Percentiles rank a stretch among this genome's conserved stretches.
These are phyloP conservation scores for Volucella bombylans DNA, from an alignment of 2,888 invertebrate species.

Conservation along the genomic window DNA sequence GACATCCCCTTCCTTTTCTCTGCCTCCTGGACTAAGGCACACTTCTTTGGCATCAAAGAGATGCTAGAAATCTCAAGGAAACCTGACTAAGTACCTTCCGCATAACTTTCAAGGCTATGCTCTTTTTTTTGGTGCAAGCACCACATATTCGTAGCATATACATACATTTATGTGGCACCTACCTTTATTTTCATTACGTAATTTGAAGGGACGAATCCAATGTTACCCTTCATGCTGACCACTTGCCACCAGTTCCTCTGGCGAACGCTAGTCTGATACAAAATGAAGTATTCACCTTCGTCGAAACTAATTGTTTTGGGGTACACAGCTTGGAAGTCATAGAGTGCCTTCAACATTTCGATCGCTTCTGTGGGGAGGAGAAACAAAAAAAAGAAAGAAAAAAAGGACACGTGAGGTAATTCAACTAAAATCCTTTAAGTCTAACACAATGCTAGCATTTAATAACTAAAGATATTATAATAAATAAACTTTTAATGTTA, in stretches of 20 bases:
- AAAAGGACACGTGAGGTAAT: constrained; percentile 33
- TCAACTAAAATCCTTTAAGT: constrained; percentile 25
- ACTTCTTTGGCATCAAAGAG: constrained; percentile 17
- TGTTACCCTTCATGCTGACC: constrained; percentile 90
- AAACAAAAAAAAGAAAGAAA: constrained; percentile 45
- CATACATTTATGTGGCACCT: constrained; percentile 74
- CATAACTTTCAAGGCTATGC: constrained; percentile 66
- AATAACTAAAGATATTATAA: not conserved
- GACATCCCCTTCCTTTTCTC: constrained; percentile 29
- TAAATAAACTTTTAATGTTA: constrained; percentile 12
- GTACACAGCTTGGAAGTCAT: constrained; percentile 92
- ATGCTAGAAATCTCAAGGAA: constrained; percentile 6
- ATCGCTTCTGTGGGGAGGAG: constrained; percentile 85
- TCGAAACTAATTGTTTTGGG: constrained; percentile 92
- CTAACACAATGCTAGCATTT: not conserved
- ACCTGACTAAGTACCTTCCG: constrained; percentile 32
- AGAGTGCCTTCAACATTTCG: constrained; percentile 92
- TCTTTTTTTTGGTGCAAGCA: constrained; percentile 50
- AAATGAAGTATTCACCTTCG: constrained; percentile 90
- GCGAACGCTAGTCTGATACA: constrained; percentile 90
- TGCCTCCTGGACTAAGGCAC: constrained; percentile 15
- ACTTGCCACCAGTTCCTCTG: constrained; percentile 94
- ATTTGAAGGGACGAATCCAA: constrained; percentile 94
- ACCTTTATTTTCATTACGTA: constrained; percentile 92
- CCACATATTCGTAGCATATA: constrained; percentile 26